Evolutionary conservation across 2,888 invertebrate genomes (phyloP).

Genomic region (Allolobophora icterica): DNA sequence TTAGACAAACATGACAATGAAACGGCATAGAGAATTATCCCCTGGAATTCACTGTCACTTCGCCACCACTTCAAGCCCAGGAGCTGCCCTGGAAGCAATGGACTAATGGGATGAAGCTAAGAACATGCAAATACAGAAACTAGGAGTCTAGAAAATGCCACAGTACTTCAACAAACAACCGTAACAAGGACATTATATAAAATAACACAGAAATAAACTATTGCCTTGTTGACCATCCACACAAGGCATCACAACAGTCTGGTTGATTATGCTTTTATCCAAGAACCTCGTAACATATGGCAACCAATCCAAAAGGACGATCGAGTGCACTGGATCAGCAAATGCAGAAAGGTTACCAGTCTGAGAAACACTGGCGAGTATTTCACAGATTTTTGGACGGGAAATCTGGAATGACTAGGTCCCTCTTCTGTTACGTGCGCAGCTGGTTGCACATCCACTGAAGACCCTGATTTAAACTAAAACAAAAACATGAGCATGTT

Average conservation of each 20-base stretch:
- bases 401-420: not conserved
- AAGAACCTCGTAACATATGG: not conserved
- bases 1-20: not conserved
- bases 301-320: not conserved
- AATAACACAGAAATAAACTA: slow-evolving; percentile 6
- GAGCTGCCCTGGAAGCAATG: not conserved
- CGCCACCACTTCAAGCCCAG: not conserved
- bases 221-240: not conserved
- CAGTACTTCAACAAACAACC: not conserved
- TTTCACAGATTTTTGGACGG: not conserved
- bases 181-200: not conserved
- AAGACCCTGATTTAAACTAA: slow-evolving; percentile 24
- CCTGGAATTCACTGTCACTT: not conserved
- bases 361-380: not conserved
- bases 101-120: not conserved
- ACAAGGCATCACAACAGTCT: not conserved
- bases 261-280: not conserved
- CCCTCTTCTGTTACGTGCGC: not conserved
- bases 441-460: slow-evolving; percentile 27
- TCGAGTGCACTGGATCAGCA: not conserved
- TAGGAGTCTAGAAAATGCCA: not conserved
- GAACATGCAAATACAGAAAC: not conserved
- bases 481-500: not conserved
- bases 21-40: not conserved
- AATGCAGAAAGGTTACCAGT: not conserved